A percentile compares a stretch with the other conserved stretches of the same genome.
Evolutionary conservation across 2,797 vertebrate species (phyloP).

Genomic region (Ctenopoma multispine): DNA sequence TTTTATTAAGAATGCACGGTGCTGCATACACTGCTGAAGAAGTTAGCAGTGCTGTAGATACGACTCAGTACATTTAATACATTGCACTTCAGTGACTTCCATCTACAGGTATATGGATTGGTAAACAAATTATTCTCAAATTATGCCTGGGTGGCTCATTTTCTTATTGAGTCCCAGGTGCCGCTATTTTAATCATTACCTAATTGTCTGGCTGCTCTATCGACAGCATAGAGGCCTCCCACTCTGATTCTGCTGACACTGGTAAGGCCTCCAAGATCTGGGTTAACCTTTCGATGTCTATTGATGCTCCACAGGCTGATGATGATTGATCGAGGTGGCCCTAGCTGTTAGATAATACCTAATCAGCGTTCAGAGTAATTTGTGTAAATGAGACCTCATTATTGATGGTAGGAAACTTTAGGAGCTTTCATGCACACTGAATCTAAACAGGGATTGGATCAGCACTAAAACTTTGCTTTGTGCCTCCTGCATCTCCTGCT

Average conservation of each 20-base stretch:
- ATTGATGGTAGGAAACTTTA: slow-evolving; percentile 91
- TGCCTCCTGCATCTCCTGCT: slow-evolving; percentile 57
- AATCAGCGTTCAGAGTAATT: slow-evolving; percentile 94
- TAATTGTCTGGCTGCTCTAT: slow-evolving; percentile 97
- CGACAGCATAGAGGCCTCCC: slow-evolving; percentile 88
- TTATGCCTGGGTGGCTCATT: slow-evolving; percentile 92
- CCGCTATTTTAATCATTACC: slow-evolving; percentile 95
- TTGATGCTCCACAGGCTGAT: slow-evolving; percentile 90
- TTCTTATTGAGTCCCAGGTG: slow-evolving; percentile 90
- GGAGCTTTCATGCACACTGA: slow-evolving; percentile 84
- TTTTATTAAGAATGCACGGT: slow-evolving; percentile 4
- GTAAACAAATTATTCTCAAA: slow-evolving; percentile 92
- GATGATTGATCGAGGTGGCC: slow-evolving; percentile 94
- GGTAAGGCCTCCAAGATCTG: slow-evolving; percentile 87
- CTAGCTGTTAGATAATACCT: slow-evolving; percentile 95
- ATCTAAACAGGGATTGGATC: slow-evolving; percentile 80
- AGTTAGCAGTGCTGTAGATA: slow-evolving; percentile 65
- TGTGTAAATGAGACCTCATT: slow-evolving; percentile 98
- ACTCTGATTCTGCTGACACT: slow-evolving; percentile 98
- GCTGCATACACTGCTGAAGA: slow-evolving; percentile 41
- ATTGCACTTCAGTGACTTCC: slow-evolving; percentile 80
- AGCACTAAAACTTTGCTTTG: slow-evolving; percentile 84
- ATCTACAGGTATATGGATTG: slow-evolving; percentile 87
- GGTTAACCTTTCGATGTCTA: slow-evolving; percentile 95
- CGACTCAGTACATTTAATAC: slow-evolving; percentile 71